A percentile compares a stretch with the other conserved stretches of the same genome.
phyloP scores from a whole-genome alignment of 2,888 invertebrate genomes.

The Aquatica leii region DNA sequence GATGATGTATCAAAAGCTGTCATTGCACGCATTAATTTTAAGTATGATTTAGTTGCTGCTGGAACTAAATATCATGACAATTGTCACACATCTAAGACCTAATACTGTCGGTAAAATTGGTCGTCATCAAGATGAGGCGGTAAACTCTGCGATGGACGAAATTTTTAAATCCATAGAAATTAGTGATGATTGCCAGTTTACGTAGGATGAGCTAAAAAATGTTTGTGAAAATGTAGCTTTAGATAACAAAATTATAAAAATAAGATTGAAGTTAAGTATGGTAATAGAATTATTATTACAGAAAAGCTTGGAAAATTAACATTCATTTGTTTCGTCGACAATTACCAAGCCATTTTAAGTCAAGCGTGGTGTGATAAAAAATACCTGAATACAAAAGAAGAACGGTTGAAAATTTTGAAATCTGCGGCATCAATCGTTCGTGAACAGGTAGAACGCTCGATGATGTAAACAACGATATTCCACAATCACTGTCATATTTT shows the following conservation, averaged over 20 bases:
- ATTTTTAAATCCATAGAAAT: constrained; percentile 52
- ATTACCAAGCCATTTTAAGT: constrained; percentile 47
- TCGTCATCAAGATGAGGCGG: neutral
- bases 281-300: no score
- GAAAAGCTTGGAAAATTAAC: no score
- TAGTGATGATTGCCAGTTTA: constrained; percentile 46
- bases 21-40: neutral
- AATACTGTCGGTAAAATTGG: no score
- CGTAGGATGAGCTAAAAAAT: neutral
- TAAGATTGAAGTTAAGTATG: no score
- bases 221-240: no score
- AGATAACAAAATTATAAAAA: no score
- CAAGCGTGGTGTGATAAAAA: constrained; percentile 39
- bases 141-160: constrained; percentile 48
- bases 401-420: neutral
- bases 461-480: constrained; percentile 1
- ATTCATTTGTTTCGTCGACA: no score
- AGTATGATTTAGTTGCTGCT: no score
- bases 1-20: neutral
- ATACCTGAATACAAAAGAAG: constrained; percentile 39
- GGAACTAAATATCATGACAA: no score
- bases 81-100: no score
- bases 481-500: no score
- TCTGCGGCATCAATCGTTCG: constrained; percentile 40
- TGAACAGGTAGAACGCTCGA: constrained; percentile 29